These are phyloP conservation scores for Dipus sagitta DNA, from an alignment of 2,797 vertebrate genomes.

Conservation along the genomic window DNA sequence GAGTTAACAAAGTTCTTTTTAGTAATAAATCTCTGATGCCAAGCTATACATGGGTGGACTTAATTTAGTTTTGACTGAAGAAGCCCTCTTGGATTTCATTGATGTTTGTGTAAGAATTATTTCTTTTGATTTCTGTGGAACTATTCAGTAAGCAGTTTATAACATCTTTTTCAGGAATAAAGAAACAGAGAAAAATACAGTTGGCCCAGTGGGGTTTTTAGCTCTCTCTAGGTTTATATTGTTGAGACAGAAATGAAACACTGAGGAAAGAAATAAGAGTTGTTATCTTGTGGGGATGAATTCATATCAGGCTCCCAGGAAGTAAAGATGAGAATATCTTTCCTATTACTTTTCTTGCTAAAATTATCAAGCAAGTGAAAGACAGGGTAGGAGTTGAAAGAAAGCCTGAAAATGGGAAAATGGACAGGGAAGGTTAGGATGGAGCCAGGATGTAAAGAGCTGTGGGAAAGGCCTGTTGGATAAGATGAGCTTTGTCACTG, in stretches of 20 bases:
- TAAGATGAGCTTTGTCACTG: background rate
- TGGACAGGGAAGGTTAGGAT: background rate
- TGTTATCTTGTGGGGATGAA: background rate
- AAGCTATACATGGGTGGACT: conserved; percentile 20
- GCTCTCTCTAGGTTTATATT: background rate
- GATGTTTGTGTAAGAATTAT: background rate
- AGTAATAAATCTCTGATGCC: conserved; percentile 62
- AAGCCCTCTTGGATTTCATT: background rate
- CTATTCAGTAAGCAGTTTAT: background rate
- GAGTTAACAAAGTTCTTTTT: conserved; percentile 60
- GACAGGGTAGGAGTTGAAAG: background rate
- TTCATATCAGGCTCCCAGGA: background rate
- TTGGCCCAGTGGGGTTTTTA: background rate
- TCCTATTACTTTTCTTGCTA: background rate
- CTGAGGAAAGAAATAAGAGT: background rate
- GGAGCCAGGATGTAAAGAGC: background rate
- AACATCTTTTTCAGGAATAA: conserved; percentile 4
- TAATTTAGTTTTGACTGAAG: conserved; percentile 65
- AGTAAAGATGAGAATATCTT: background rate
- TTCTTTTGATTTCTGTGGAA: conserved; percentile 49
- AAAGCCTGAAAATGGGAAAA: conserved; percentile 21
- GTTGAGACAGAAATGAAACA: conserved; percentile 23
- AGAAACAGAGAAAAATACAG: background rate
- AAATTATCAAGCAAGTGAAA: background rate
- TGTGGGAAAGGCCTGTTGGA: background rate